These are phyloP conservation scores for Nasonovia ribisnigri DNA, from an alignment of 2,888 invertebrate genomes.

Conservation along the genomic window DNA sequence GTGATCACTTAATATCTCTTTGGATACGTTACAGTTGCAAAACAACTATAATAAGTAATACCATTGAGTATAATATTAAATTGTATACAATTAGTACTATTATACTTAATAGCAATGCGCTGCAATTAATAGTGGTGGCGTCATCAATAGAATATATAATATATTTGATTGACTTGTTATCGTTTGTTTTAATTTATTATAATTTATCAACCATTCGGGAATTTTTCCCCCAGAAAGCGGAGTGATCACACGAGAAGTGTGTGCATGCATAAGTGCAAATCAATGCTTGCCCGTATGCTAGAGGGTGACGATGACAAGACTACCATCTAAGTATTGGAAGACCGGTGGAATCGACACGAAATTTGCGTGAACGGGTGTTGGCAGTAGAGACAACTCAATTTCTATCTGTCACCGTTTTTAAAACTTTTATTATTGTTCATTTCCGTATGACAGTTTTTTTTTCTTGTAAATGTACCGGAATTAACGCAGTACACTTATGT, in stretches of 20 bases:
- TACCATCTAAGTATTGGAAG: not conserved
- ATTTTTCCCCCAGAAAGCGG: not conserved
- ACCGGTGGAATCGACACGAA: not conserved
- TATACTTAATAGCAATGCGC: not conserved
- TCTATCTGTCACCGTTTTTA: not conserved
- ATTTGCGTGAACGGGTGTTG: not conserved
- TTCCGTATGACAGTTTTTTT: not conserved
- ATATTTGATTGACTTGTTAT: not conserved
- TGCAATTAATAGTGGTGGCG: not conserved
- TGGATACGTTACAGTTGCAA: not conserved
- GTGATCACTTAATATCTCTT: not conserved
- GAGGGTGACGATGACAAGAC: not conserved
- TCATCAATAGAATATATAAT: not conserved
- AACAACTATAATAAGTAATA: not conserved
- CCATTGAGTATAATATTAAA: no score
- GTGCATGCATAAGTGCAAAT: not conserved
- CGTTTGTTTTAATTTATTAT: not conserved
- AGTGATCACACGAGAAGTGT: not conserved
- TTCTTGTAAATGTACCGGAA: not conserved
- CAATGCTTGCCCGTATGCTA: not conserved
- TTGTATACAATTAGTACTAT: no score
- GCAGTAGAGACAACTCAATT: conserved; percentile 9
- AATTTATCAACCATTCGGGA: not conserved
- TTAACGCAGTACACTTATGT: not conserved
- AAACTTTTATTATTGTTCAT: conserved; percentile 28